Percentiles rank a stretch among this genome's conserved stretches.
Conservation (phyloP, 2,888 invertebrate genomes). For the Parapristionchus giblindavisi region DNA sequence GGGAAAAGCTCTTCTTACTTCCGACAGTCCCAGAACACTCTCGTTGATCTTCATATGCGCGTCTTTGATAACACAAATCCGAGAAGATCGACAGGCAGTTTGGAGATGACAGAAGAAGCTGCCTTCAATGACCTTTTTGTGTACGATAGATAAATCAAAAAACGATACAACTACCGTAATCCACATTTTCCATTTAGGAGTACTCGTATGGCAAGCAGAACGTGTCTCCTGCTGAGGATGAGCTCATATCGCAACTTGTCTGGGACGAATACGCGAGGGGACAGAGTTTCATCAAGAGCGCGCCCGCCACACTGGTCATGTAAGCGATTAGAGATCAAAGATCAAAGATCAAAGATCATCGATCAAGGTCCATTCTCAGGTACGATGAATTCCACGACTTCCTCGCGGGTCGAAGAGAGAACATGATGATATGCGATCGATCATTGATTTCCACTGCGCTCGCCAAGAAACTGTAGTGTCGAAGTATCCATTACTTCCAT, state of each 20-base stretch:
- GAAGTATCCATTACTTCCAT: not conserved
- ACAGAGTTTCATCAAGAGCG: constrained; percentile 46
- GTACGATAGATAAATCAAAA: too few species aligned
- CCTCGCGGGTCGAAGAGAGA: constrained; percentile 41
- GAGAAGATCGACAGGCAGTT: too few species aligned
- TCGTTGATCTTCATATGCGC: too few species aligned
- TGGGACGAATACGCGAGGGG: constrained; percentile 52
- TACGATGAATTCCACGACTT: constrained; percentile 38
- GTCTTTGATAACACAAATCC: too few species aligned
- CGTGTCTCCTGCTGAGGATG: not conserved
- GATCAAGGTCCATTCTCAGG: not conserved
- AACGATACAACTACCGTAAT: too few species aligned
- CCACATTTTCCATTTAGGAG: not conserved
- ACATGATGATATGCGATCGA: constrained; percentile 58
- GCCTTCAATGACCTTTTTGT: too few species aligned
- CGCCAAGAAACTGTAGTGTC: constrained; percentile 33
- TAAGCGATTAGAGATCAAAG: not conserved
- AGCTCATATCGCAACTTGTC: constrained; percentile 22
- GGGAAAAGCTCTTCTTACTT: too few species aligned
- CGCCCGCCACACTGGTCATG: constrained; percentile 33
- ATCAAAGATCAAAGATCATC: too few species aligned
- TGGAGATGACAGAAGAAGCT: too few species aligned
- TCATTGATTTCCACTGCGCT: constrained; percentile 39
- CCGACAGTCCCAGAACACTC: too few species aligned
- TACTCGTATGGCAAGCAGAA: constrained; percentile 6